Evolutionary conservation across 2,888 invertebrate genomes (phyloP), one percentile per base, ranked within the genome.

Genomic region (Biston stratarius): DNA sequence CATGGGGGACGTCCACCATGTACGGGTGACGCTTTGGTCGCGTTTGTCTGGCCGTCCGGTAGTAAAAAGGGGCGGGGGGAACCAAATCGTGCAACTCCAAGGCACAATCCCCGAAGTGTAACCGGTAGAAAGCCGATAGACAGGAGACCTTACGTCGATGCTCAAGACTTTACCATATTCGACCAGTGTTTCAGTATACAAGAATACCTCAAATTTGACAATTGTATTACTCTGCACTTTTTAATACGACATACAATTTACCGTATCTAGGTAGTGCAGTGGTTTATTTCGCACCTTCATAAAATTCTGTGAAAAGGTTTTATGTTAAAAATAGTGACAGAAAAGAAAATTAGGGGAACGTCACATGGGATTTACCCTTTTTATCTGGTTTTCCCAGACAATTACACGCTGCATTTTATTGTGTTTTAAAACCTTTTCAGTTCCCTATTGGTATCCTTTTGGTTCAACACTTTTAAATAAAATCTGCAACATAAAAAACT

Each of bases 301-400:
- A 47, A 47, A 61, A 53, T 53, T 47, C 47, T 61, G 14, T 53
- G 47, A 55, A 61, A 61, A 55, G 45, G 60, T 36, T 24, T 52
- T 45, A 38, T 34, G 47, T 38, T 44, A 15, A 45, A 15, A 42
- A 60, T 51, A 40, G 60, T 60, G 49, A 40, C 49, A 42, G 60
- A n/a, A 40, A 51, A 14, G 48, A 51, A 51, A 60, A 51, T 60
- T 60, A 40, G n/a, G 42, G 24, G n/a, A n/a, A 59, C 51, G 24
- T 40, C 40, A 15, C 38, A n/a, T 9, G 10, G 47, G 58, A 11
- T 34, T 11, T 8, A 24, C 24, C 47, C 47, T 15, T 49, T 51
- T 60, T 56, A 42, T 49, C 48, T 52, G 34, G 14, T 36, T 45
- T n/a, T 38, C 33, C 3, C 38, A 53, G 34, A 14, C 14, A 24